Evolutionary conservation across 1,140 invertebrate species (phyloP).

Genomic region (Pseudomyrmex sp.): DNA sequence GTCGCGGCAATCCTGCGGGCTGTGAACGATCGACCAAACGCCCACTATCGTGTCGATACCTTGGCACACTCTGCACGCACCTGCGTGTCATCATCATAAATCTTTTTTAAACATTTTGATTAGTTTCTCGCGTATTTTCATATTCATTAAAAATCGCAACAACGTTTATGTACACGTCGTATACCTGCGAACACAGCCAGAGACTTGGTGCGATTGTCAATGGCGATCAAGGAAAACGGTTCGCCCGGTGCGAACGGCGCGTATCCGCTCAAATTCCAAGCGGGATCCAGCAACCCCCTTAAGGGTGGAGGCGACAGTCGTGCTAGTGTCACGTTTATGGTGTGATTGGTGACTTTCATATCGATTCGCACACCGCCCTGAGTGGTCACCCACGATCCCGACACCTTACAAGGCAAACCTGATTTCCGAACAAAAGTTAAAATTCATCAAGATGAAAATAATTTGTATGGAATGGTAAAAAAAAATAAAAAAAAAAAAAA

Average conservation of each 20-base stretch:
- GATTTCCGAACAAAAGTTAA: not conserved
- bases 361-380: conserved; percentile 74
- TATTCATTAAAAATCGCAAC: not conserved
- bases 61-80: conserved; percentile 76
- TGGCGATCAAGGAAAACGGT: conserved; percentile 73
- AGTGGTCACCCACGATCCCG: conserved; percentile 75
- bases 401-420: conserved; percentile 76
- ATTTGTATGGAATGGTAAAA: too few relatives aligned
- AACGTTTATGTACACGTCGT: conserved; percentile 1
- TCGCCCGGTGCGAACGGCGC: conserved; percentile 70
- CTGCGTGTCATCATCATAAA: conserved; percentile 54
- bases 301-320: conserved; percentile 48
- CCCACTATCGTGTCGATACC: conserved; percentile 77
- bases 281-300: conserved; percentile 67
- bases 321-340: conserved; percentile 66
- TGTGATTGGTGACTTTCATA: conserved; percentile 73
- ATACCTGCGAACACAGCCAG: conserved; percentile 75
- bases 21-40: conserved; percentile 72
- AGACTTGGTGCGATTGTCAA: conserved; percentile 71
- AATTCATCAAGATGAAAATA: too few relatives aligned
- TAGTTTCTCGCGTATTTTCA: conserved; percentile 11
- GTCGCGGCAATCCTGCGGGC: conserved; percentile 73
- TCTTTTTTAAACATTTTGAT: conserved; percentile 36
- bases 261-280: conserved; percentile 75
- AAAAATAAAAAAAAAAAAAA: too few relatives aligned